Conservation (phyloP, 2,113 vertebrate species). For the Elanoides forficatus region DNA sequence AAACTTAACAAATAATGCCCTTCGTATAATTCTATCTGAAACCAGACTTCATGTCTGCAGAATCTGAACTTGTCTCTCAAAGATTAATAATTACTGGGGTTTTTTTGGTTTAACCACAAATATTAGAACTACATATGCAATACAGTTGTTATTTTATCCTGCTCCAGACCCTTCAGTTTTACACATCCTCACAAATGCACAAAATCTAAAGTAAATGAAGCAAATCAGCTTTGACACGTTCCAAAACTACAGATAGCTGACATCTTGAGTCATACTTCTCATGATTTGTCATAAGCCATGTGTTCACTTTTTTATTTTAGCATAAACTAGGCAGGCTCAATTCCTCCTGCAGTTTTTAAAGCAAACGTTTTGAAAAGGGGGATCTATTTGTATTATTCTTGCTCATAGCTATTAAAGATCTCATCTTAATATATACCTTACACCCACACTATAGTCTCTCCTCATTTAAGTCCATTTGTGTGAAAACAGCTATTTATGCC, state of each 20-base stretch:
- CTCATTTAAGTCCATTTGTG: background rate
- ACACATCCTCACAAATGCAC: background rate
- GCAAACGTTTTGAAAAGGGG: background rate
- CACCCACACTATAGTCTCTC: background rate
- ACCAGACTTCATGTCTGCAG: background rate
- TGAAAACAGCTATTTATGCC: background rate
- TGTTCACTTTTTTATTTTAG: slow-evolving; percentile 16
- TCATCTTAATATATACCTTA: background rate
- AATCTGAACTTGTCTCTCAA: background rate
- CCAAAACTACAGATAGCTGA: background rate
- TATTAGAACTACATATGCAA: background rate
- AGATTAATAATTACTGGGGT: background rate
- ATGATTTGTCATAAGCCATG: slow-evolving; percentile 25
- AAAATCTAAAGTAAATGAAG: background rate
- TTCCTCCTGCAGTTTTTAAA: background rate
- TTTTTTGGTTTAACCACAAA: background rate
- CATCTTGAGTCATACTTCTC: slow-evolving; percentile 29
- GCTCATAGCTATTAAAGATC: background rate
- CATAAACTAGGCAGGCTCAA: background rate
- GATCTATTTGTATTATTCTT: background rate
- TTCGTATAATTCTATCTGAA: background rate
- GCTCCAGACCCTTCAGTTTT: background rate
- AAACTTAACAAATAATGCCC: background rate
- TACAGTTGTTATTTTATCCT: background rate
- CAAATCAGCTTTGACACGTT: background rate